Percentiles rank a stretch among this genome's conserved stretches.
Evolutionary conservation across 2,113 vertebrate species (phyloP).

Genomic region (Lamprotornis superbus): DNA sequence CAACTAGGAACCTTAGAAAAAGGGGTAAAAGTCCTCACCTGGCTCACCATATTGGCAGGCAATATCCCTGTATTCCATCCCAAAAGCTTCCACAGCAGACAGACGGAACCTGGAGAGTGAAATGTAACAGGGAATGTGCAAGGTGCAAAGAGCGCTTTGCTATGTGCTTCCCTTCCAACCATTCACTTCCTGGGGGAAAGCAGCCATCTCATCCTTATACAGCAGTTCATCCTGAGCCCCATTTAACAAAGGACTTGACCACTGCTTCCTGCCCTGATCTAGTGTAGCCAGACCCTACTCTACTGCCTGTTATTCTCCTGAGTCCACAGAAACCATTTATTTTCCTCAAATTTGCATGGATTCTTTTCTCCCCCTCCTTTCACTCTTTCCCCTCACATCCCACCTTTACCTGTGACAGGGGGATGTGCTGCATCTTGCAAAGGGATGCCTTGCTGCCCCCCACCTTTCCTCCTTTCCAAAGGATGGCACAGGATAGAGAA

Average conservation of each 20-base stretch:
- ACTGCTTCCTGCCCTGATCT: neutral
- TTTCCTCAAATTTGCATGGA: neutral
- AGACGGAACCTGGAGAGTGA: neutral
- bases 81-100: neutral
- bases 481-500: neutral
- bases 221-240: neutral
- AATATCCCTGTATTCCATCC: neutral
- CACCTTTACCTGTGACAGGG: neutral
- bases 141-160: neutral
- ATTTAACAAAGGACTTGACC: neutral
- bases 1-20: neutral
- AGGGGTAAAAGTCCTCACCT: neutral
- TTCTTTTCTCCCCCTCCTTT: neutral
- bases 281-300: neutral
- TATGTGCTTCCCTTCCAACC: neutral
- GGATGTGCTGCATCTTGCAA: neutral
- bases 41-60: neutral
- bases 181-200: neutral
- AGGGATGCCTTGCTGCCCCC: neutral
- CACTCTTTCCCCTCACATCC: neutral
- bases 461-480: neutral
- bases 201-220: neutral
- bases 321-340: neutral
- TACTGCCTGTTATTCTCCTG: neutral
- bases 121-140: neutral